Evolutionary conservation across 2,113 vertebrate species (phyloP).

Genomic region (Mastomys natalensis): DNA sequence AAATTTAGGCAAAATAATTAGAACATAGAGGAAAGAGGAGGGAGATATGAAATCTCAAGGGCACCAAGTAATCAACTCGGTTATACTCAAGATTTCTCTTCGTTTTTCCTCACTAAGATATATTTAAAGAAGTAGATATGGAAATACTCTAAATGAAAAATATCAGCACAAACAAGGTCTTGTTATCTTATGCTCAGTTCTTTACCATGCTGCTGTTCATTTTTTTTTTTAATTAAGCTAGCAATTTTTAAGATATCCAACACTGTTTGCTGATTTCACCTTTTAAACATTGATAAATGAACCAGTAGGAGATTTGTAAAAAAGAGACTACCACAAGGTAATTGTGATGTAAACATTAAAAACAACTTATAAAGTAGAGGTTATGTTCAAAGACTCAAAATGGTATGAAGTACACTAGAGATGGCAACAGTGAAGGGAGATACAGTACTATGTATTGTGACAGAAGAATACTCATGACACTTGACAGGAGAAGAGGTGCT

Average conservation of each 20-base stretch:
- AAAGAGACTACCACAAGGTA: neutral
- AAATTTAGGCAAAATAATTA: neutral
- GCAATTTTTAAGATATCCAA: neutral
- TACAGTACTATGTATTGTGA: neutral
- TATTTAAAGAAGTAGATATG: neutral
- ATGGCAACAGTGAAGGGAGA: neutral
- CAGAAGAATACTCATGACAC: no score
- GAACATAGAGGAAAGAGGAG: no score
- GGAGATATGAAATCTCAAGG: neutral
- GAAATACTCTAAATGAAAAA: neutral
- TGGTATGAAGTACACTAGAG: neutral
- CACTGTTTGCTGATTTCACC: slow-evolving; percentile 16
- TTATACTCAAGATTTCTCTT: neutral
- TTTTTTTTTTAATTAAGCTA: slow-evolving; percentile 20
- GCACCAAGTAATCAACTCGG: neutral
- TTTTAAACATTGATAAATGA: slow-evolving; percentile 41
- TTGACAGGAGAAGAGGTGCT: neutral
- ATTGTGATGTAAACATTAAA: neutral
- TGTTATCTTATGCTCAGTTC: neutral
- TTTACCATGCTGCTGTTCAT: neutral
- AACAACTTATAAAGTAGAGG: neutral
- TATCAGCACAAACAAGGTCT: neutral
- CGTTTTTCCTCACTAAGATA: neutral
- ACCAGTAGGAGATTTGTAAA: neutral
- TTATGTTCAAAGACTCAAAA: neutral